Conservation (phyloP, 2,888 invertebrate genomes). For the Chaitophorus viminalis region DNA sequence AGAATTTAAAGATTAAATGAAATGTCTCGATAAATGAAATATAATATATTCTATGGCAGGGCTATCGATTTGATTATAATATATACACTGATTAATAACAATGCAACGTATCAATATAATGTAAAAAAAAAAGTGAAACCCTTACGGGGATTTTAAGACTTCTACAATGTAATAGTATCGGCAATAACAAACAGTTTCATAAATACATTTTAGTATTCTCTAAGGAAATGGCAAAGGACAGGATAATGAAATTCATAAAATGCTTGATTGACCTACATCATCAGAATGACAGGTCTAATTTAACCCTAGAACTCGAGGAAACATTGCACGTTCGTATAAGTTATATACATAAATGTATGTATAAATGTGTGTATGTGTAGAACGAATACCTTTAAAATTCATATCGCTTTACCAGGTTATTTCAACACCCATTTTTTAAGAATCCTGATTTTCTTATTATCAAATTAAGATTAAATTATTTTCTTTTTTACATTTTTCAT, state of each 20-base stretch:
- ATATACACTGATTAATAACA: too few relatives aligned
- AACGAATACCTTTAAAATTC: neutral
- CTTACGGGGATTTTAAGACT: neutral
- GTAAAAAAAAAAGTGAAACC: neutral
- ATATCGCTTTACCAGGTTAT: neutral
- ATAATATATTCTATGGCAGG: too few relatives aligned
- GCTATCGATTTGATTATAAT: too few relatives aligned
- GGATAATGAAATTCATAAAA: slow-evolving; percentile 28
- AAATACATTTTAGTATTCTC: neutral
- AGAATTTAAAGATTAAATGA: too few relatives aligned
- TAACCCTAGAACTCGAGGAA: neutral
- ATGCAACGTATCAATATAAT: too few relatives aligned
- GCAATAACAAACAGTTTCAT: neutral
- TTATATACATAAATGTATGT: too few relatives aligned
- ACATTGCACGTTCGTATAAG: neutral
- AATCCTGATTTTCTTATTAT: slow-evolving; percentile 18
- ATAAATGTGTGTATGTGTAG: neutral
- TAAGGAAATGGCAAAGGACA: neutral
- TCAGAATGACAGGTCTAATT: neutral
- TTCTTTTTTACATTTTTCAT: neutral
- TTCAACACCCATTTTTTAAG: neutral
- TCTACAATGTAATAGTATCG: neutral
- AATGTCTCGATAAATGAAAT: too few relatives aligned
- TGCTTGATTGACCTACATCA: neutral
- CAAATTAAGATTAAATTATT: neutral